These are phyloP conservation scores for Pseudois nayaur DNA, from an alignment of 2,113 vertebrate species.

Conservation along the genomic window DNA sequence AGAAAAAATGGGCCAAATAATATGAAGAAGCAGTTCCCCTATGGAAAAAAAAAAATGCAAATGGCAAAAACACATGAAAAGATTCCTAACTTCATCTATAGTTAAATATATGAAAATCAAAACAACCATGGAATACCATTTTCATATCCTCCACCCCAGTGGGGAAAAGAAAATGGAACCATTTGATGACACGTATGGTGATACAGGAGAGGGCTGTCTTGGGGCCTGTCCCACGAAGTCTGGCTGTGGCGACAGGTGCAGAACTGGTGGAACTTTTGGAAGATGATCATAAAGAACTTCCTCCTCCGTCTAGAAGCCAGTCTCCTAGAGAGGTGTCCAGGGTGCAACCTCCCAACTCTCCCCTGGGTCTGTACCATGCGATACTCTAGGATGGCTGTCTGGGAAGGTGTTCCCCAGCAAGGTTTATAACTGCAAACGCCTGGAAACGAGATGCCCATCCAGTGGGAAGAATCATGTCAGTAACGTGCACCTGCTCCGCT, in stretches of 20 bases:
- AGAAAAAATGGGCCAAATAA: neutral
- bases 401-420: neutral
- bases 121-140: fast-evolving
- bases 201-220: neutral
- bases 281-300: fast-evolving
- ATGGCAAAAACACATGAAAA: neutral
- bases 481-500: fast-evolving
- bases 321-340: neutral
- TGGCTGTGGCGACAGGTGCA: neutral
- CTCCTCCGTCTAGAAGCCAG: neutral
- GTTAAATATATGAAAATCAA: neutral
- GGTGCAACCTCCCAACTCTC: fast-evolving
- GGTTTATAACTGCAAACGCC: fast-evolving
- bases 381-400: fast-evolving
- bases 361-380: fast-evolving
- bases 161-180: neutral
- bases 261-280: neutral
- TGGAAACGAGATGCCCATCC: neutral
- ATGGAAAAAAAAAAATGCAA: neutral
- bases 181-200: fast-evolving
- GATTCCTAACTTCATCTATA: neutral
- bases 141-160: too few species aligned
- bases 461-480: fast-evolving
- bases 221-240: fast-evolving
- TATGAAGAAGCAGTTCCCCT: neutral